Conservation (phyloP, 2,888 invertebrate genomes). For the Apoderus coryli region DNA sequence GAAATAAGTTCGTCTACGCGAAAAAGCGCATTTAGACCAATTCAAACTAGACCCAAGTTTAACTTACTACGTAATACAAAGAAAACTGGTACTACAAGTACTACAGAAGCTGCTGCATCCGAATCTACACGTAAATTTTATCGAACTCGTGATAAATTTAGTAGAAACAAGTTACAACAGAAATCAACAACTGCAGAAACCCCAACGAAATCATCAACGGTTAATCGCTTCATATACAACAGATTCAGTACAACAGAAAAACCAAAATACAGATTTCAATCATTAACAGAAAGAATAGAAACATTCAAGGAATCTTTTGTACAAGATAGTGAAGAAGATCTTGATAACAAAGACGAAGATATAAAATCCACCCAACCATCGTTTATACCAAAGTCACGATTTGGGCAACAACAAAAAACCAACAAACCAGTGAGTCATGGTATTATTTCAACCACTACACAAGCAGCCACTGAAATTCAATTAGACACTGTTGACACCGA, state of each 20-base stretch:
- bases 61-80: slow-evolving; percentile 12
- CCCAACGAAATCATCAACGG: slow-evolving; percentile 9
- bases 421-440: slow-evolving; percentile 4
- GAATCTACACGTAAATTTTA: no score
- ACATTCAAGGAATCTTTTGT: slow-evolving; percentile 9
- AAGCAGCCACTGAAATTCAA: slow-evolving; percentile 16
- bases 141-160: no score
- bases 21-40: slow-evolving; percentile 18
- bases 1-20: slow-evolving; percentile 3
- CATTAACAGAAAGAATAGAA: slow-evolving; percentile 12
- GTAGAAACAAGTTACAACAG: no score
- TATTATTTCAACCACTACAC: slow-evolving; percentile 17
- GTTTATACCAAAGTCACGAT: slow-evolving; percentile 25
- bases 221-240: slow-evolving; percentile 15
- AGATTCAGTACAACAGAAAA: slow-evolving; percentile 18
- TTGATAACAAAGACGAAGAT: slow-evolving; percentile 2
- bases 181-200: slow-evolving; percentile 5
- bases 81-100: slow-evolving; percentile 2
- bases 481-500: slow-evolving; percentile 34
- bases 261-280: slow-evolving; percentile 8
- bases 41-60: slow-evolving; percentile 18
- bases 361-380: slow-evolving; percentile 14
- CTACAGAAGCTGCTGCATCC: slow-evolving; percentile 1
- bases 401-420: slow-evolving; percentile 8
- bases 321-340: slow-evolving; percentile 6